Conservation (phyloP, 2,888 invertebrate species). For the Eupithecia dodoneata region DNA sequence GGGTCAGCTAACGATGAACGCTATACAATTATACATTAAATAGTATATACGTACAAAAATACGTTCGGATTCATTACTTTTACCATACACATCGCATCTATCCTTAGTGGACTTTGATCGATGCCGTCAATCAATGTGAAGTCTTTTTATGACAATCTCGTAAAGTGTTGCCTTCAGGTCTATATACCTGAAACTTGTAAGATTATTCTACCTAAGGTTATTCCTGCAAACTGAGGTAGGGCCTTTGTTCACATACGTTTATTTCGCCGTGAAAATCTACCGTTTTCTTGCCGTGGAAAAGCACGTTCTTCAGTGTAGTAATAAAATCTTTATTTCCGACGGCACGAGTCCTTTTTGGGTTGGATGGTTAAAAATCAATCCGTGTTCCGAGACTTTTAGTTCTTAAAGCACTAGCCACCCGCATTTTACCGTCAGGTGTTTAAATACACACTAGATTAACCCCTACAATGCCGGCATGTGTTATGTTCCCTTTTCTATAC, state of each 20-base stretch:
- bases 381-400: too few relatives aligned
- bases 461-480: background rate
- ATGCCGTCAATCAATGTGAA: background rate
- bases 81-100: background rate
- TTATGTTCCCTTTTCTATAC: background rate
- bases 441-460: background rate
- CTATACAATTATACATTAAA: too few relatives aligned
- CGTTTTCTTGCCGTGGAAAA: too few relatives aligned
- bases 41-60: too few relatives aligned
- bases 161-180: background rate
- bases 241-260: too few relatives aligned
- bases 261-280: too few relatives aligned
- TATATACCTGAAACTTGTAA: background rate
- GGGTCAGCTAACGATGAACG: too few relatives aligned
- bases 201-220: background rate
- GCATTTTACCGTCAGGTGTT: background rate
- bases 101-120: background rate
- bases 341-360: background rate
- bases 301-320: background rate
- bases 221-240: background rate
- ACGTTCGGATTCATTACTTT: background rate
- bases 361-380: too few relatives aligned
- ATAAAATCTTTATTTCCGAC: background rate
- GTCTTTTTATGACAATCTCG: background rate
- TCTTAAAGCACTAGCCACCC: background rate